Evolutionary conservation across 2,888 invertebrate genomes (phyloP).

Genomic region (Drosophila austrosaltans): DNA sequence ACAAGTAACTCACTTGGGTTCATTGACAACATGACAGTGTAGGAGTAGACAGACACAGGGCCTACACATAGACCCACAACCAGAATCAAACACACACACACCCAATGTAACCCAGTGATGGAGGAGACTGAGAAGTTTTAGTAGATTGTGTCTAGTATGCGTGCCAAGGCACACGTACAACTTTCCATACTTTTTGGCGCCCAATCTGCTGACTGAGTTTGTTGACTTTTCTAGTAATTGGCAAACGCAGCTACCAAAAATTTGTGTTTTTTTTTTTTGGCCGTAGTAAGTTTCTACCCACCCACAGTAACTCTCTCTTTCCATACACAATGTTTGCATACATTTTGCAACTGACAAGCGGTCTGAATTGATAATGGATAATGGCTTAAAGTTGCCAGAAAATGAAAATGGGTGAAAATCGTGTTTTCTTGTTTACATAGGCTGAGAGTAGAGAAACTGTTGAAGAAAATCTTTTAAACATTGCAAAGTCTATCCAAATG

Average conservation of each 20-base stretch:
- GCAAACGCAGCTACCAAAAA: slow-evolving; percentile 48
- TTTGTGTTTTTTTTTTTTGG: slow-evolving; percentile 14
- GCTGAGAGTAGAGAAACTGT: background rate
- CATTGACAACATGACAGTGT: slow-evolving; percentile 50
- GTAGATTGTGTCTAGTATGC: slow-evolving; percentile 13
- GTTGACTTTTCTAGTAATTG: slow-evolving; percentile 71
- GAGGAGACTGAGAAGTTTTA: background rate
- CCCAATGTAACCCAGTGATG: background rate
- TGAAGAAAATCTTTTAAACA: background rate
- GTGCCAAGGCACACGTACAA: slow-evolving; percentile 18
- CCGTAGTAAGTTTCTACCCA: slow-evolving; percentile 34
- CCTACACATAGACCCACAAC: no score
- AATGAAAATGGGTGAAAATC: slow-evolving; percentile 25
- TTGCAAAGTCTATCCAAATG: background rate
- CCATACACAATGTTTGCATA: slow-evolving; percentile 37
- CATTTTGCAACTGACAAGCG: slow-evolving; percentile 20
- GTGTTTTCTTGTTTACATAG: slow-evolving; percentile 11
- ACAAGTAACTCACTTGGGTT: slow-evolving; percentile 74
- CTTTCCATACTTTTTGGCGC: slow-evolving; percentile 69
- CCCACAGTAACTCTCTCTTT: background rate
- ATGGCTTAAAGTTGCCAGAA: slow-evolving; percentile 31
- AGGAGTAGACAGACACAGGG: background rate
- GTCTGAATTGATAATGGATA: slow-evolving; percentile 40
- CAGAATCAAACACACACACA: background rate
- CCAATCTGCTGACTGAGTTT: slow-evolving; percentile 66